phyloP scores from a whole-genome alignment of 2,888 invertebrate species.

The Dynastes grantii region DNA sequence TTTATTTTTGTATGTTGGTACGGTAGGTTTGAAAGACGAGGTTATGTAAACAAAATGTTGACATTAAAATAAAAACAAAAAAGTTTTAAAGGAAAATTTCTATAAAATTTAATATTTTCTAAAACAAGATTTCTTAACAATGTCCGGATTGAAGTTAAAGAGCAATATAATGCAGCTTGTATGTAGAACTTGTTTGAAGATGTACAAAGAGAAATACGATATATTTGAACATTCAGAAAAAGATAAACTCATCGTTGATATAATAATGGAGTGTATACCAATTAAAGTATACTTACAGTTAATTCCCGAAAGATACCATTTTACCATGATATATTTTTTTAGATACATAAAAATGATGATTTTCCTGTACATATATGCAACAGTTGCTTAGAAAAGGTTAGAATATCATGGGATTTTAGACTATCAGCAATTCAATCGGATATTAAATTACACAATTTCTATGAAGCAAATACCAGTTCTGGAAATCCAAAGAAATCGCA shows the following conservation, averaged over 20 bases:
- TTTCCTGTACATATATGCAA: constrained; percentile 10
- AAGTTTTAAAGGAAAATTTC: no score
- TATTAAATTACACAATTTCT: constrained; percentile 22
- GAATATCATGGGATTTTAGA: background rate
- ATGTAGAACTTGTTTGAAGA: constrained; percentile 14
- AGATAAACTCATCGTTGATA: background rate
- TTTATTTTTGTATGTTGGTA: no score
- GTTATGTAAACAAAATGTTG: no score
- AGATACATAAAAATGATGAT: constrained; percentile 2
- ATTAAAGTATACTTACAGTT: background rate
- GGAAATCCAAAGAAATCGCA: background rate
- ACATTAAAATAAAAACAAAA: no score
- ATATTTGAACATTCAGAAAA: constrained; percentile 5
- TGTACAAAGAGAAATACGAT: background rate
- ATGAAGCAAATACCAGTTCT: background rate
- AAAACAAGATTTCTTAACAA: background rate
- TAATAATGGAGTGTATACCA: constrained; percentile 12
- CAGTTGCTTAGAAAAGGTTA: constrained; percentile 10
- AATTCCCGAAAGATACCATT: background rate
- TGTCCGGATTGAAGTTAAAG: background rate
- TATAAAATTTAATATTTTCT: background rate
- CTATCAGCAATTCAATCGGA: background rate
- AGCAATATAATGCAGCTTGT: background rate
- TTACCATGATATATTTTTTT: background rate
- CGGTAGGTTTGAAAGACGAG: no score